These are phyloP conservation scores for Saturnia pavonia DNA, from an alignment of 2,888 invertebrate species.

Conservation along the genomic window DNA sequence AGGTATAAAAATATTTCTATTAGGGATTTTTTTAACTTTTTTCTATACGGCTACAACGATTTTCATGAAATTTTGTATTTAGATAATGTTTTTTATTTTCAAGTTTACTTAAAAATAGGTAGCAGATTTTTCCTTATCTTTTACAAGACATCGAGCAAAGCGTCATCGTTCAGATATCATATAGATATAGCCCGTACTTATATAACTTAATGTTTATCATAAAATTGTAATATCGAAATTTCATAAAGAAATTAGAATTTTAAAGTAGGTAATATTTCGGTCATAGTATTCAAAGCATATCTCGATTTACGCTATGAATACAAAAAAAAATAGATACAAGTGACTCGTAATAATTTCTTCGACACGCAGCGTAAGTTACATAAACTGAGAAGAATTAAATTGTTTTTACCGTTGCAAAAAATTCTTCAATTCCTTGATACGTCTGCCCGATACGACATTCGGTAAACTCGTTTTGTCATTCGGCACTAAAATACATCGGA, in stretches of 20 bases:
- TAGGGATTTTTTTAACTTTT: too few relatives aligned
- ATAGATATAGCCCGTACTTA: too few relatives aligned
- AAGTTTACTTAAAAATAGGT: too few relatives aligned
- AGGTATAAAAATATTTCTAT: too few relatives aligned
- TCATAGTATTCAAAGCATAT: background rate
- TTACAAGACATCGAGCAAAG: too few relatives aligned
- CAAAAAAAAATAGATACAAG: background rate
- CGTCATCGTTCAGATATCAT: too few relatives aligned
- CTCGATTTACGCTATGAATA: background rate
- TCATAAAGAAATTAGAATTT: background rate
- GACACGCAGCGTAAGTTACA: background rate
- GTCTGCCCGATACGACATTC: slow-evolving; percentile 16
- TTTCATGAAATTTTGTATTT: too few relatives aligned
- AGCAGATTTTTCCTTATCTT: too few relatives aligned
- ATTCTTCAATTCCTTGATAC: slow-evolving; percentile 17
- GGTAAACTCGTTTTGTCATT: slow-evolving; percentile 17
- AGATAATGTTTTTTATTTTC: too few relatives aligned
- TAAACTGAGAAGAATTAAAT: background rate
- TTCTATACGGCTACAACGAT: too few relatives aligned
- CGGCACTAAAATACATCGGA: slow-evolving; percentile 9
- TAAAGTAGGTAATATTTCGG: background rate
- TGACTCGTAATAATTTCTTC: background rate
- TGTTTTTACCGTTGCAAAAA: background rate
- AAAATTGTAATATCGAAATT: too few relatives aligned
- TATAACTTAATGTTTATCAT: too few relatives aligned